Base-by-base conservation (phyloP, 23 tunicate species). In the Halocynthia roretzi region DNA sequence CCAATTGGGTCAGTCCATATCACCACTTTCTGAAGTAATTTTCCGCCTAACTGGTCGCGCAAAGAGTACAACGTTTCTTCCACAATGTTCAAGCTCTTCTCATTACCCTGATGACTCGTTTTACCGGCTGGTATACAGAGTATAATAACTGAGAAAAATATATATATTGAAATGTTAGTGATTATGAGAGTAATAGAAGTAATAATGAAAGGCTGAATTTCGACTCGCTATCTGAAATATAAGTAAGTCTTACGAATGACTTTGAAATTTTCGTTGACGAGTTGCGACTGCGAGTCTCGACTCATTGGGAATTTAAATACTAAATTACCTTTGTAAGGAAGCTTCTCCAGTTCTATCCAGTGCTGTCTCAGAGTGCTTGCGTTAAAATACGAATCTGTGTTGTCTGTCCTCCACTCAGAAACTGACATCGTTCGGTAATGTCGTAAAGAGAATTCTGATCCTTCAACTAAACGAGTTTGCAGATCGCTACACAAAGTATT, bases 401-500 rank as follows among this genome's bases (percentile, higher is more conserved):
- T 31, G 44, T 31, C 44, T 31, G 44, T 31, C 4, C 44, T 31
- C 44, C 44, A 31, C 4, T 31, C 2, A 31, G 44, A 31, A 31
- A 31, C 44, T 31, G 44, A 31, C 15, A 75, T 53, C 51, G 78
- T 77, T 64, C 71, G 48, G 71, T 76, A 82, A 58, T 76, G 71
- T 61, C 82, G 52, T 8, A 82, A 50, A 11, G 75, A 44, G 63
- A 82, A 82, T 21, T 77, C 58, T 23, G 71, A 58, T 17, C 40
- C 15, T 8, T 67, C 22, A 51, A 87, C 21, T 8, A 82, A 17
- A 0, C 53, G 60, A 15, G 77, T 57, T 20, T 77, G 81, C 8
- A 87, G 22, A 50, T 82, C 61, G 12, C 71, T 57, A 63, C 93
- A 87, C 23, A 77, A 54, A 51, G 60, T 17, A 51, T 18, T 56